Evolutionary conservation across 2,797 vertebrate genomes (phyloP), one percentile per base, ranked within the genome.

Genomic region (Notolabrus celidotus): DNA sequence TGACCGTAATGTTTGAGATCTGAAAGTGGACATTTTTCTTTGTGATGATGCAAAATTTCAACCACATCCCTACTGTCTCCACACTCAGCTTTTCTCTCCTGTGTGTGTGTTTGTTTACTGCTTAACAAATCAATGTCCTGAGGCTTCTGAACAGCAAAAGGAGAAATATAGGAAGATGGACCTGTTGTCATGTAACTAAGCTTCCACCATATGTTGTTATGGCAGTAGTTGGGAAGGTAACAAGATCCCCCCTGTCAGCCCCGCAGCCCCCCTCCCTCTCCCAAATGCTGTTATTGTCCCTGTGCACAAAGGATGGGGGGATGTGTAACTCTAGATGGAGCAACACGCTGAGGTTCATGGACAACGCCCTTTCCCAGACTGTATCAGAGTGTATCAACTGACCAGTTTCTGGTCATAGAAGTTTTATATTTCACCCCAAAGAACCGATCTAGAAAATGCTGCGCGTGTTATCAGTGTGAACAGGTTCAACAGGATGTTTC

Each of bases 331-430:
- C 70, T 83, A 91, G 85, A 91, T 71, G 45, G 62, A 87, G 71
- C 69, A 80, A 66, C 72, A 59, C 10, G 41, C 72, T 84, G 89
- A 89, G 86, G 91, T 88, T 90, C 85, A 86, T 69, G 75, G 89
- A 81, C 87, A 89, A 91, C 88, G 76, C 90, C 92, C 90, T 89
- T 90, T 92, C 89, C 86, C 82, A 88, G 86, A 84, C 75, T 78
- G 68, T 61, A 83, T 68, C 71, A 8, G 33, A 43, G 27, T 36
- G 57, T 79, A 86, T 87, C 77, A 69, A 34, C 61, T 88, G 83
- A 82, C 80, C 36, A 56, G 6, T 77, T 76, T 64, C 74, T 53
- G 47, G 41, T 54, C 5, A 10, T 29, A 33, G 11, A 34, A 52
- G 55, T 75, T 69, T 73, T 29, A 54, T 9, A 16, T 77, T 67